These are phyloP conservation scores for Epirrhoe tristata DNA, from an alignment of 2,888 invertebrate genomes.

Conservation along the genomic window DNA sequence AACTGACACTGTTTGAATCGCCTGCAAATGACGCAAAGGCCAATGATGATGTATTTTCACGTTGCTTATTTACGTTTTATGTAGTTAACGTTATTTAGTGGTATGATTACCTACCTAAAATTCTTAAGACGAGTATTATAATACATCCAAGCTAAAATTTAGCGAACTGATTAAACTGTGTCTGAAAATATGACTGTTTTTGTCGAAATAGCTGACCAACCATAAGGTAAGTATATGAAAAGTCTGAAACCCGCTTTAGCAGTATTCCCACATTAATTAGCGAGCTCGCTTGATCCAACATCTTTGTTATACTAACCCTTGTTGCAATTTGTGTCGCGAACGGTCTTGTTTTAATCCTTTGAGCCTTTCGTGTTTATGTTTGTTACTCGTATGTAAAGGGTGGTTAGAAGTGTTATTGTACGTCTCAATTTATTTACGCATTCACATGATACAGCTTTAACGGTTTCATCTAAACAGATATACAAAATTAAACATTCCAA, in stretches of 20 bases:
- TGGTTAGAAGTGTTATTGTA: not conserved
- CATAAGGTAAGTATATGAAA: not conserved
- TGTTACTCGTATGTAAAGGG: slow-evolving; percentile 14
- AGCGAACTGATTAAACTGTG: no score
- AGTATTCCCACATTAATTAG: slow-evolving; percentile 24
- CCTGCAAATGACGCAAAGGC: no score
- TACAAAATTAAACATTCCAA: no score
- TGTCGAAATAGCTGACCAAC: not conserved
- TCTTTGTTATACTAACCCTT: slow-evolving; percentile 28
- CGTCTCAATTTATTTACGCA: not conserved
- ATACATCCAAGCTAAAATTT: no score
- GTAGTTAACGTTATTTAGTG: no score
- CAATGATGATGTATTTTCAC: no score
- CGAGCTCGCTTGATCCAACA: slow-evolving; percentile 19
- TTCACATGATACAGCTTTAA: not conserved
- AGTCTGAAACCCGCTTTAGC: not conserved
- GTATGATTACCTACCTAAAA: no score
- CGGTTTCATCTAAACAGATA: not conserved
- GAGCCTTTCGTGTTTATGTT: slow-evolving; percentile 27
- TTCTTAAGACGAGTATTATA: no score
- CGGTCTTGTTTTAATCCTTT: slow-evolving; percentile 29
- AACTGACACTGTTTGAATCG: no score
- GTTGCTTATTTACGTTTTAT: no score
- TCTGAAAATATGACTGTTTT: no score
- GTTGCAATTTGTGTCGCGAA: slow-evolving; percentile 29